Percentiles rank a stretch among this genome's conserved stretches.
phyloP scores from a whole-genome alignment of 2,888 invertebrate species.

The Parnassius mnemosyne region DNA sequence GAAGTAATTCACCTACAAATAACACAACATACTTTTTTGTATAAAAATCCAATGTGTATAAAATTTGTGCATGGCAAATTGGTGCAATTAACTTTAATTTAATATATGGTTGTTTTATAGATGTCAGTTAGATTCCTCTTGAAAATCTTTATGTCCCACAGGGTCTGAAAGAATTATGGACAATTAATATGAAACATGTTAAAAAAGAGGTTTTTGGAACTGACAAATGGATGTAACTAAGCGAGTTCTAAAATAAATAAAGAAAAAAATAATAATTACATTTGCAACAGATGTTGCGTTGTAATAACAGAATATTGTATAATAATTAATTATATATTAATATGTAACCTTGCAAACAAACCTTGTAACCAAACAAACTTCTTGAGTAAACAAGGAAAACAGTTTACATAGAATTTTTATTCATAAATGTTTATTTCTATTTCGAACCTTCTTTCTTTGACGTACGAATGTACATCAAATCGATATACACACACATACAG shows the following conservation, averaged over 20 bases:
- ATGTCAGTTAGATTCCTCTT: not conserved
- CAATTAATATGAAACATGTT: not conserved
- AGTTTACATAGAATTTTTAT: not conserved
- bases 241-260: not conserved
- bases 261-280: too few relatives aligned
- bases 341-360: too few relatives aligned
- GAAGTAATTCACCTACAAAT: too few relatives aligned
- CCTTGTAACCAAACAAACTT: too few relatives aligned
- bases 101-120: not conserved
- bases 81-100: conserved; percentile 19
- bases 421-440: not conserved
- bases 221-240: not conserved
- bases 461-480: not conserved
- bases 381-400: not conserved
- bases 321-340: too few relatives aligned
- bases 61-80: conserved; percentile 6
- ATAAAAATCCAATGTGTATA: not conserved
- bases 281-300: too few relatives aligned
- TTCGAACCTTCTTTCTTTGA: not conserved
- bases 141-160: not conserved
- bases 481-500: not conserved
- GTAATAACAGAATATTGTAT: too few relatives aligned
- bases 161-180: not conserved
- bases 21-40: not conserved
- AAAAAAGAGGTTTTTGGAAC: not conserved